Evolutionary conservation across 2,888 invertebrate species (phyloP), one percentile per base, ranked within the genome.

Genomic region (Cryptosula pallasiana): DNA sequence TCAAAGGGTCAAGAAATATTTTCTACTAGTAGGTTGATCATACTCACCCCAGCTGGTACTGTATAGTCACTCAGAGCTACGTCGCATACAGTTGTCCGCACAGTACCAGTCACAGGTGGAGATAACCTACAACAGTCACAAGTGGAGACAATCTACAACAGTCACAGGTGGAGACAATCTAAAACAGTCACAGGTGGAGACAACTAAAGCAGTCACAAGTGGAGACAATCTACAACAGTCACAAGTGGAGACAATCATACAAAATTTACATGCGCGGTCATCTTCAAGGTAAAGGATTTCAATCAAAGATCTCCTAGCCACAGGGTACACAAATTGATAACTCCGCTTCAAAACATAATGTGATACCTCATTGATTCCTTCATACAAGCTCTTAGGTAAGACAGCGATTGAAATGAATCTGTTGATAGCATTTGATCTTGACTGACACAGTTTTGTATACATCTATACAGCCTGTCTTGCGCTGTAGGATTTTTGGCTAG

Each of bases 1-100:
- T n/a, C n/a, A n/a, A n/a, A n/a, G n/a, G n/a, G n/a, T n/a, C n/a
- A n/a, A n/a, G n/a, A n/a, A n/a, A n/a, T n/a, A n/a, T n/a, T n/a
- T n/a, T n/a, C n/a, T n/a, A n/a, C n/a, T n/a, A n/a, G n/a, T n/a
- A n/a, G n/a, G n/a, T n/a, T n/a, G n/a, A n/a, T n/a, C n/a, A n/a
- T n/a, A n/a, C 79, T 78, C 74, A 79, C 81, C 75, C 78, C 78
- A 55, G 77, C 75, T 5, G 80, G 80, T 34, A 81, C 74, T 1
- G 69, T 69, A 70, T 79, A 81, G 29, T 79, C 80, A 55, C 75
- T 73, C 23, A 79, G 71, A 16, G 75, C 75, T 0, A 79, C 54
- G 36, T 80, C 79, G 16, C 73, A 73, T 2, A 71, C 74, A 5
- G 77, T 69, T 1, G 76, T 75, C 36, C 80, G 73, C 1, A 77